Percentiles rank a stretch among this genome's conserved stretches.
Evolutionary conservation across 2,888 invertebrate genomes (phyloP).

Genomic region (Scaptomyza flava): DNA sequence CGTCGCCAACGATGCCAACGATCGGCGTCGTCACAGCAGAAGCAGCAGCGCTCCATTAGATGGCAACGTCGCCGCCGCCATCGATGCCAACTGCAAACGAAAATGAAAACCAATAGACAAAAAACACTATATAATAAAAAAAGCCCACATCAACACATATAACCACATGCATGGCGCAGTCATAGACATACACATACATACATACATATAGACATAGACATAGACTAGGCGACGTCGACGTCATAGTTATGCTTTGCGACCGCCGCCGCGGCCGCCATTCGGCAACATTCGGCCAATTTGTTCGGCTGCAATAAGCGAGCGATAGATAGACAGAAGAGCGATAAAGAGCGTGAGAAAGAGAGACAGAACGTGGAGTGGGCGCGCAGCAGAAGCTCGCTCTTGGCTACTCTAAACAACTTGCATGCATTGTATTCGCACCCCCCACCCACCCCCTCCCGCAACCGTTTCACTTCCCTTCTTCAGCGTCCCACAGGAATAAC

Average conservation of each 20-base stretch:
- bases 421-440: slow-evolving; percentile 43
- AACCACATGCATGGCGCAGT: slow-evolving; percentile 41
- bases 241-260: slow-evolving; percentile 69
- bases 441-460: neutral
- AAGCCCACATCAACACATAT: slow-evolving; percentile 41
- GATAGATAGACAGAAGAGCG: slow-evolving; percentile 50
- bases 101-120: slow-evolving; percentile 79
- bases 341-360: slow-evolving; percentile 12
- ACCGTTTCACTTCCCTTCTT: neutral
- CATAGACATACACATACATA: slow-evolving; percentile 35
- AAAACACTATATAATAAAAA: slow-evolving; percentile 45
- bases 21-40: slow-evolving; percentile 41
- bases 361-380: slow-evolving; percentile 39
- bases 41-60: slow-evolving; percentile 36
- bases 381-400: slow-evolving; percentile 49
- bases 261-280: slow-evolving; percentile 20
- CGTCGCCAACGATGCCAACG: slow-evolving; percentile 61
- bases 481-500: slow-evolving; percentile 36
- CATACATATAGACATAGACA: slow-evolving; percentile 19
- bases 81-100: slow-evolving; percentile 68
- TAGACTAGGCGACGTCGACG: slow-evolving; percentile 57
- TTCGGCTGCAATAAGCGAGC: slow-evolving; percentile 47
- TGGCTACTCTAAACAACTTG: slow-evolving; percentile 32
- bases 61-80: slow-evolving; percentile 26
- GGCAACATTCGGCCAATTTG: slow-evolving; percentile 45